Evolutionary conservation across 30 jellyfish, hydroid and myxozoan species (phyloP).

Genomic region (Aurelia coerulea): DNA sequence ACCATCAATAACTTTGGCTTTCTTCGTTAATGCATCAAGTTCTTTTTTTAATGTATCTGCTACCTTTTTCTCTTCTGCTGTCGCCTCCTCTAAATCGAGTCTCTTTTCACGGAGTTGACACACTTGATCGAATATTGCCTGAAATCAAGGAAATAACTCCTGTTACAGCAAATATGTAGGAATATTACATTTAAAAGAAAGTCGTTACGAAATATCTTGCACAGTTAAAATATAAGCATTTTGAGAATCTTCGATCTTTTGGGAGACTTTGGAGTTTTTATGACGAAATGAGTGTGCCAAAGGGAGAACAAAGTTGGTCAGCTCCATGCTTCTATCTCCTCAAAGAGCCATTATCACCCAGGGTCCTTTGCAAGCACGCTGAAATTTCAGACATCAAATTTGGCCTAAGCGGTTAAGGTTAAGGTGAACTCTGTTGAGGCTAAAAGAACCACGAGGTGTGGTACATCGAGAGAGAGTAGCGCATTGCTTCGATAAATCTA

Average conservation of each 20-base stretch:
- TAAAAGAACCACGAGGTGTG: too few relatives aligned
- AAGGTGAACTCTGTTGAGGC: too few relatives aligned
- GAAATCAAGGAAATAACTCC: background rate
- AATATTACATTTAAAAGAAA: background rate
- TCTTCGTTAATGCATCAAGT: slow-evolving; percentile 89
- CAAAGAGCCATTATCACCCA: too few relatives aligned
- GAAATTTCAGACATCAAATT: too few relatives aligned
- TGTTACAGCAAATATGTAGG: background rate
- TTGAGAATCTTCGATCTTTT: background rate
- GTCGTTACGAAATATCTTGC: background rate
- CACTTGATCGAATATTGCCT: slow-evolving; percentile 95
- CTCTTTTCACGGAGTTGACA: slow-evolving; percentile 94
- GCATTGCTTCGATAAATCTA: too few relatives aligned
- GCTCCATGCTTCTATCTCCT: too few relatives aligned
- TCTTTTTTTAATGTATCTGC: slow-evolving; percentile 89
- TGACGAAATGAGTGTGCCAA: too few relatives aligned
- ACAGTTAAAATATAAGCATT: background rate
- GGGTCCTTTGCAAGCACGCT: too few relatives aligned
- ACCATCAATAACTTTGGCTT: slow-evolving; percentile 83
- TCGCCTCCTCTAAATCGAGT: slow-evolving; percentile 91
- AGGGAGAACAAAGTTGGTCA: too few relatives aligned
- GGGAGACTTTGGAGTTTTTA: background rate
- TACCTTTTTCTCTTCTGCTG: slow-evolving; percentile 82
- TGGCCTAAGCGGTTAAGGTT: too few relatives aligned
- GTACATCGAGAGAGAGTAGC: too few relatives aligned